A percentile compares a stretch with the other conserved stretches of the same genome.
Evolutionary conservation across 2,888 invertebrate genomes (phyloP).

Genomic region (Diloba caeruleocephala): DNA sequence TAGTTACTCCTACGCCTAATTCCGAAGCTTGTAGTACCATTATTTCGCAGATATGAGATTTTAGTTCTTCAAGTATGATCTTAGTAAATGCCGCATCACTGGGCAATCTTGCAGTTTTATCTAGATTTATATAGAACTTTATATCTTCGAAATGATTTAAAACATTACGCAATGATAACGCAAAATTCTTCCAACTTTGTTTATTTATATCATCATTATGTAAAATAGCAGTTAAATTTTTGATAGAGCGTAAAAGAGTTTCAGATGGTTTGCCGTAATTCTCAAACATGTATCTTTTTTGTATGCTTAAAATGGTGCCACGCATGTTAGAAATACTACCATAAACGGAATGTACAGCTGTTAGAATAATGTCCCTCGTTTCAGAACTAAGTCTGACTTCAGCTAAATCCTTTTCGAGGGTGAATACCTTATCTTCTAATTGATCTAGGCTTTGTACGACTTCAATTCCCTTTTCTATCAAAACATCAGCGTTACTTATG

Average conservation of each 20-base stretch:
- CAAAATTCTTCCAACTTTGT: slow-evolving; percentile 65
- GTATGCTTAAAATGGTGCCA: slow-evolving; percentile 82
- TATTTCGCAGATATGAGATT: slow-evolving; percentile 60
- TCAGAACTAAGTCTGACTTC: slow-evolving; percentile 59
- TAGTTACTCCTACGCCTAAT: slow-evolving; percentile 44
- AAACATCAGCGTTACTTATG: slow-evolving; percentile 64
- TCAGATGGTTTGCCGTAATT: slow-evolving; percentile 82
- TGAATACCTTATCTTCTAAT: slow-evolving; percentile 81
- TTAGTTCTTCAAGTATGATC: slow-evolving; percentile 76
- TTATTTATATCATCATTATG: slow-evolving; percentile 50
- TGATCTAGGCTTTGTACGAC: slow-evolving; percentile 76
- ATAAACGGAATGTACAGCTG: slow-evolving; percentile 85
- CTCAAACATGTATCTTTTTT: slow-evolving; percentile 80
- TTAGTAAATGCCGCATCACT: slow-evolving; percentile 81
- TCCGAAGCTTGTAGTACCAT: slow-evolving; percentile 52
- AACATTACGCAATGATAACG: slow-evolving; percentile 74
- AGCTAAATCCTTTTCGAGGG: slow-evolving; percentile 74
- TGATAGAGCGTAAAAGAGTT: slow-evolving; percentile 71
- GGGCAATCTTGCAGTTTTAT: slow-evolving; percentile 83
- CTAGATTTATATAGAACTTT: slow-evolving; percentile 83
- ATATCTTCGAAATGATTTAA: slow-evolving; percentile 85
- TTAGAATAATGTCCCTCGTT: slow-evolving; percentile 75
- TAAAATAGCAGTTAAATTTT: slow-evolving; percentile 64
- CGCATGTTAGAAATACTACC: slow-evolving; percentile 87
- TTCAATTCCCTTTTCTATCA: slow-evolving; percentile 82